Evolutionary conservation across 1,140 invertebrate genomes (phyloP).

Genomic region (Macrobrachium nipponense): DNA sequence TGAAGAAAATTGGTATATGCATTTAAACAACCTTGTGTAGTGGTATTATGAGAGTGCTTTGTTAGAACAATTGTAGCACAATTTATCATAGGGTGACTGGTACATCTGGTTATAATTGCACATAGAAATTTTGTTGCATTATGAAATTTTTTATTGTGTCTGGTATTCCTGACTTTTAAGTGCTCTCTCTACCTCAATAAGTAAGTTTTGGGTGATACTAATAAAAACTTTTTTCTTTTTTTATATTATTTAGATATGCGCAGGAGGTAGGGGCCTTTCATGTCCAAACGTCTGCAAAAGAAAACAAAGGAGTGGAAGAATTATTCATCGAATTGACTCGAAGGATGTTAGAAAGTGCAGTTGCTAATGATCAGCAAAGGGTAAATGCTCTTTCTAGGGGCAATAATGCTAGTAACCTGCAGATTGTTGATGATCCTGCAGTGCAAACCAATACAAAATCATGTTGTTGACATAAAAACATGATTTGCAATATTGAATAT

Average conservation of each 20-base stretch:
- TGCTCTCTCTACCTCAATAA: too few species aligned
- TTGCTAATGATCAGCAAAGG: conserved; percentile 50
- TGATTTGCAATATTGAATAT: not conserved
- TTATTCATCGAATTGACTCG: conserved; percentile 89
- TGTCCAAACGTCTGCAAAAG: conserved; percentile 94
- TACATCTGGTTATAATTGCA: too few species aligned
- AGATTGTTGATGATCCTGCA: conserved; percentile 49
- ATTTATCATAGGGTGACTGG: too few species aligned
- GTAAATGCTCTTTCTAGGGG: conserved; percentile 42
- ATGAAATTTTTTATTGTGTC: too few species aligned
- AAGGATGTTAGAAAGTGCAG: conserved; percentile 72
- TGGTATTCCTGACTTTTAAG: too few species aligned
- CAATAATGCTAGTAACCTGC: conserved; percentile 36
- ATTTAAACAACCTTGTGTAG: too few species aligned
- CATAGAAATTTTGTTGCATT: too few species aligned
- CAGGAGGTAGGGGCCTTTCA: conserved; percentile 93
- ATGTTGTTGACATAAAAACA: conserved; percentile 26
- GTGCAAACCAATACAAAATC: conserved; percentile 27
- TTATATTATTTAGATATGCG: conserved; percentile 79
- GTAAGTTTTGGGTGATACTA: not conserved
- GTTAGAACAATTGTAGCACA: too few species aligned
- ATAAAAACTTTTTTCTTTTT: not conserved
- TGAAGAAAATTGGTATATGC: too few species aligned
- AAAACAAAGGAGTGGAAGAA: conserved; percentile 92
- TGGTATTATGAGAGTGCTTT: too few species aligned